phyloP scores from a whole-genome alignment of 2,888 invertebrate genomes.

The Agrenia bidenticulata region DNA sequence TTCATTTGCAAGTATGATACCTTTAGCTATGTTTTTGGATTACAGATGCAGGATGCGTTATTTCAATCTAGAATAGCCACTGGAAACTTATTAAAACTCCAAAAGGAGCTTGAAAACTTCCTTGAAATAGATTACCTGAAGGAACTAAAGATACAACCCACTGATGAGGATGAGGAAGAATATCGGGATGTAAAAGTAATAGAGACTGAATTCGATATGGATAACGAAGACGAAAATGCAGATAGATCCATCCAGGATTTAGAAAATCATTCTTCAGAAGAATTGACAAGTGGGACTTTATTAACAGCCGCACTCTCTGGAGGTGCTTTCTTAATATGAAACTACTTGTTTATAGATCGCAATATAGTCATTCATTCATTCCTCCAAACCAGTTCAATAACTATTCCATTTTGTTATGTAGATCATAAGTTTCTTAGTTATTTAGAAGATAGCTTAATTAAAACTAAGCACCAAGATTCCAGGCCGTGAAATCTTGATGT shows the following conservation, averaged over 20 bases:
- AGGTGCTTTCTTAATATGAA: background rate
- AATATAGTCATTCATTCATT: too few species aligned
- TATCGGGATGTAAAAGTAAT: background rate
- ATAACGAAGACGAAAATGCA: background rate
- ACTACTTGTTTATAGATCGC: too few species aligned
- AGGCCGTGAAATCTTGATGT: too few species aligned
- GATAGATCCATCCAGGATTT: background rate
- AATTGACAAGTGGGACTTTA: background rate
- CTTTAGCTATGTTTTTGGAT: background rate
- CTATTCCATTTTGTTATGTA: too few species aligned
- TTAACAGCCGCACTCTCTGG: background rate
- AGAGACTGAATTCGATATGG: background rate
- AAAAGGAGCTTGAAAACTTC: constrained; percentile 41
- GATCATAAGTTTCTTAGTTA: too few species aligned
- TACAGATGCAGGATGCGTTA: constrained; percentile 49
- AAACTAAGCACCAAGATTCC: too few species aligned
- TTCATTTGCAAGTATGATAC: background rate
- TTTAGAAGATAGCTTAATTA: too few species aligned
- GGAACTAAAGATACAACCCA: constrained; percentile 34
- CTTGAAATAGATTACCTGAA: constrained; percentile 37
- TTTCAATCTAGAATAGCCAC: constrained; percentile 46
- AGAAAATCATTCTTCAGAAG: too few species aligned
- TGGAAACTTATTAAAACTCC: constrained; percentile 40
- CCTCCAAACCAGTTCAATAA: too few species aligned
- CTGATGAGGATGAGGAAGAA: constrained; percentile 25